A percentile compares a stretch with the other conserved stretches of the same genome.
Conservation (phyloP, 1,140 invertebrate species). For the Temnothorax curvispinosus region DNA sequence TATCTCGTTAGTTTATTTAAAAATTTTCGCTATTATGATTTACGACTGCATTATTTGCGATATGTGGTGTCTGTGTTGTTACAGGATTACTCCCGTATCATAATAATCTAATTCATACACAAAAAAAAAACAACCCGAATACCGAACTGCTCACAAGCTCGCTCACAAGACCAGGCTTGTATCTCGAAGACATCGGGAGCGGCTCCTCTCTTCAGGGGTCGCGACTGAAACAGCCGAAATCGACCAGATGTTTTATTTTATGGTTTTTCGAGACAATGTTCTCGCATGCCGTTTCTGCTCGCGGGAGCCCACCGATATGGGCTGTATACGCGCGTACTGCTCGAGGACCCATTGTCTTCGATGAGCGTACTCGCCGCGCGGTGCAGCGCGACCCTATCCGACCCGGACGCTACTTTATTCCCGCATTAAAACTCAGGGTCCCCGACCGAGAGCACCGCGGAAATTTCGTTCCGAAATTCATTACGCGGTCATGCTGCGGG, state of each 20-base stretch:
- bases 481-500: constrained; percentile 66
- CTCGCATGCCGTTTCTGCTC: constrained; percentile 79
- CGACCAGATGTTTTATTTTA: constrained; percentile 83
- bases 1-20: neutral
- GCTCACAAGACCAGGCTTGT: constrained; percentile 20
- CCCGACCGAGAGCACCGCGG: constrained; percentile 66
- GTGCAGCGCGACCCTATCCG: constrained; percentile 80
- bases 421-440: constrained; percentile 79
- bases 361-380: constrained; percentile 73
- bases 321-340: constrained; percentile 67
- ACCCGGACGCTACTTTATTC: constrained; percentile 84
- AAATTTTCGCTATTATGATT: neutral
- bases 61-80: neutral
- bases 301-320: constrained; percentile 81
- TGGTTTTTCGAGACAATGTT: constrained; percentile 85
- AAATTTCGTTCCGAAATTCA: constrained; percentile 78
- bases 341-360: constrained; percentile 80
- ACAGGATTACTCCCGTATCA: neutral
- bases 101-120: constrained; percentile 43
- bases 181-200: constrained; percentile 66
- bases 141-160: constrained; percentile 22
- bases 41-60: neutral
- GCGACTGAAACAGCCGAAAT: constrained; percentile 65
- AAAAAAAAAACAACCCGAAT: constrained; percentile 52
- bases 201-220: constrained; percentile 47